Evolutionary conservation across 2,797 vertebrate species (phyloP).

Genomic region (Salarias fasciatus): DNA sequence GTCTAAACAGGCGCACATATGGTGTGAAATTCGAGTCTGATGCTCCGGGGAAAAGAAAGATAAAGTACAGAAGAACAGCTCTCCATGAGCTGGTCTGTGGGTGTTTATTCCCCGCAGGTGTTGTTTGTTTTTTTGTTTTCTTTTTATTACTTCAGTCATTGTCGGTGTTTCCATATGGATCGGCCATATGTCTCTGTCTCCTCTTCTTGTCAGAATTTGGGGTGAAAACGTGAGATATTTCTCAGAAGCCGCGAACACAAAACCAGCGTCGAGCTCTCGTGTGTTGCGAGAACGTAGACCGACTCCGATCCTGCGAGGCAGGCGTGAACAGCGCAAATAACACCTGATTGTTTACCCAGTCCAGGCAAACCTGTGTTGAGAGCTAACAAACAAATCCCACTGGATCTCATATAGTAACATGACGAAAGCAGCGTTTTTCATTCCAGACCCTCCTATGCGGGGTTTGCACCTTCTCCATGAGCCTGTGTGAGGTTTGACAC

Average conservation of each 20-base stretch:
- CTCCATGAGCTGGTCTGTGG: background rate
- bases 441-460: too few species aligned
- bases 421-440: too few species aligned
- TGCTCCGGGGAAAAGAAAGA: background rate
- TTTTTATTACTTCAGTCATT: constrained; percentile 7
- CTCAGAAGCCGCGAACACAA: background rate
- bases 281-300: too few species aligned
- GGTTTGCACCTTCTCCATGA: too few species aligned
- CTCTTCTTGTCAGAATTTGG: background rate
- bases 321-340: too few species aligned
- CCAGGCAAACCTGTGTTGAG: too few species aligned
- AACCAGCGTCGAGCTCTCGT: too few species aligned
- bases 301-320: too few species aligned
- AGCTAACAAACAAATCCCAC: too few species aligned
- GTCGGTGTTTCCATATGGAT: constrained; percentile 33
- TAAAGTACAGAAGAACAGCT: background rate
- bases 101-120: constrained; percentile 26
- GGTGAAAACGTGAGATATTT: background rate
- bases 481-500: too few species aligned
- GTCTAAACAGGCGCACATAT: constrained; percentile 3
- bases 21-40: background rate
- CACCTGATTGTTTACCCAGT: too few species aligned
- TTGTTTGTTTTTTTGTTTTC: constrained; percentile 22
- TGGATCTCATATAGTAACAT: too few species aligned
- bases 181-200: constrained; percentile 26